Evolutionary conservation across 2,888 invertebrate species (phyloP).

Genomic region (Dioctria rufipes): DNA sequence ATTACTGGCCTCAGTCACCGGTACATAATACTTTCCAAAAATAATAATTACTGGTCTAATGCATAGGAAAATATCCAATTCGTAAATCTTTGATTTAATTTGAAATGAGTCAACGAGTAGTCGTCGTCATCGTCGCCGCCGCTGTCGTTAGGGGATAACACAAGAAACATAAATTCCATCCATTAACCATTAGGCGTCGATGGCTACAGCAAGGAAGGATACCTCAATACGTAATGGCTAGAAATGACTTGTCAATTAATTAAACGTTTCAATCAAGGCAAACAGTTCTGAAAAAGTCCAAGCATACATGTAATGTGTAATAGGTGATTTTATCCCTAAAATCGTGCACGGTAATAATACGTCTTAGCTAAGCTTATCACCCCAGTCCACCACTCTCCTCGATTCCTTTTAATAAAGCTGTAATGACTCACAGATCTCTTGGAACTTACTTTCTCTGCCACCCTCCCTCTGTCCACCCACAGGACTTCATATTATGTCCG

Average conservation of each 20-base stretch:
- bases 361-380: constrained; percentile 17
- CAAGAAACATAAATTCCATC: constrained; percentile 11
- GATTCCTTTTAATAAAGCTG: not conserved
- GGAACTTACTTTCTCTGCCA: not conserved
- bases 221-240: not conserved
- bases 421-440: constrained; percentile 34
- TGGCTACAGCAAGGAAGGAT: not conserved
- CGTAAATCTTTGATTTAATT: not conserved
- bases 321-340: constrained; percentile 15
- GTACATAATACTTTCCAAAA: too few species aligned
- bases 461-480: not conserved
- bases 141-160: not conserved
- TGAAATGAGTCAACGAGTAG: constrained; percentile 33
- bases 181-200: not conserved
- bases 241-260: constrained; percentile 45
- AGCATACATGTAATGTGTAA: constrained; percentile 1
- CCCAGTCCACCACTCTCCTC: not conserved
- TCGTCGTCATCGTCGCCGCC: not conserved
- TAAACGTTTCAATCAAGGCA: constrained; percentile 39
- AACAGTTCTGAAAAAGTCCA: constrained; percentile 24
- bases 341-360: constrained; percentile 40
- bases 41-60: too few species aligned
- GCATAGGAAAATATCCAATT: too few species aligned
- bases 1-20: too few species aligned
- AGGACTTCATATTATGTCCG: not conserved